These are phyloP conservation scores for Salvelinus sp. DNA, from an alignment of 2,113 vertebrate species.

Conservation along the genomic window DNA sequence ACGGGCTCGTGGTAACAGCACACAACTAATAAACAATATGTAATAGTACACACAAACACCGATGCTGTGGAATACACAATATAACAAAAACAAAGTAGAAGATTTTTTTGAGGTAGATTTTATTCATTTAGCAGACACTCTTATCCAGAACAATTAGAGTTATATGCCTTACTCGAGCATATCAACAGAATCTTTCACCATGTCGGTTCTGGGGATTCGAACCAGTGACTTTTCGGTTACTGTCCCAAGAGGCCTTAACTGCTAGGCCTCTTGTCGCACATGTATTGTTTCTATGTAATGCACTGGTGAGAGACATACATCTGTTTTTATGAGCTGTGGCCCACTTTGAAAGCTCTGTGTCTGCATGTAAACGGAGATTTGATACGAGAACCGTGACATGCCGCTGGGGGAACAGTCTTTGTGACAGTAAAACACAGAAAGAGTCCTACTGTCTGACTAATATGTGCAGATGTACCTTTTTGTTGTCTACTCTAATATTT, in stretches of 20 bases:
- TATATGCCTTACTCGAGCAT: too few relatives aligned
- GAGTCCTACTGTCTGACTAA: conserved; percentile 59
- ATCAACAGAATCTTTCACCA: too few relatives aligned
- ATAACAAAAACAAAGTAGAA: conserved; percentile 15
- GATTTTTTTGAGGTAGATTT: too few relatives aligned
- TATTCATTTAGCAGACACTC: not conserved
- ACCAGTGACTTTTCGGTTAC: too few relatives aligned
- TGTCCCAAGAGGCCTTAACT: too few relatives aligned
- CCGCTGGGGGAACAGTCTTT: conserved; percentile 60
- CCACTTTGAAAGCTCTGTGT: conserved; percentile 69
- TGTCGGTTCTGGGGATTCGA: too few relatives aligned
- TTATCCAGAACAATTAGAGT: too few relatives aligned
- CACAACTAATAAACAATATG: too few relatives aligned
- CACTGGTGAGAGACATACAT: conserved; percentile 54
- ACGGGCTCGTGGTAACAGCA: too few relatives aligned
- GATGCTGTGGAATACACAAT: conserved; percentile 31
- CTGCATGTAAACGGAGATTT: conserved; percentile 63
- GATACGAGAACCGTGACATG: conserved; percentile 68
- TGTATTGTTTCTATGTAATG: conserved; percentile 59
- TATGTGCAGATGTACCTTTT: conserved; percentile 61
- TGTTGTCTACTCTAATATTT: conserved; percentile 46
- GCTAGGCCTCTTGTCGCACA: not conserved
- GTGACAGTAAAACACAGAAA: conserved; percentile 67
- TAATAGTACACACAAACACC: conserved; percentile 13
- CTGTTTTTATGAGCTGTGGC: conserved; percentile 55